Evolutionary conservation across 1,140 invertebrate species (phyloP).

Genomic region (Panagrolaimus sp.): DNA sequence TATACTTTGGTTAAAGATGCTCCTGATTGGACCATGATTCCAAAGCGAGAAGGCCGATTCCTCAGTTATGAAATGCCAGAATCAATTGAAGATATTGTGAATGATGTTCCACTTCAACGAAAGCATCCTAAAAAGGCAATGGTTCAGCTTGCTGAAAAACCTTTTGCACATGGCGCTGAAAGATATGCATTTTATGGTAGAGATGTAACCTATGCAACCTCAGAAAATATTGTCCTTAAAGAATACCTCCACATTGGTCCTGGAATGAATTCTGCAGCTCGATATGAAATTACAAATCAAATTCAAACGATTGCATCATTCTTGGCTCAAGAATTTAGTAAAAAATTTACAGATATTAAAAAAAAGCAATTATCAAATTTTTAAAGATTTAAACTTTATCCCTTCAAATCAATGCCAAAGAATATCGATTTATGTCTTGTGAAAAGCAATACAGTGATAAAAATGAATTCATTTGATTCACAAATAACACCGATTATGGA

Average conservation of each 20-base stretch:
- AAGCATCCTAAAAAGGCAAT: conserved; percentile 21
- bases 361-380: conserved; percentile 22
- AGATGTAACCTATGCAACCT: background rate
- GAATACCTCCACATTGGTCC: conserved; percentile 18
- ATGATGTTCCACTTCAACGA: conserved; percentile 20
- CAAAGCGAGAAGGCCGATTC: conserved; percentile 21
- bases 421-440: conserved; percentile 21
- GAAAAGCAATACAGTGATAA: conserved; percentile 17
- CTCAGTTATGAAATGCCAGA: conserved; percentile 24
- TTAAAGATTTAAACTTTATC: conserved; percentile 21
- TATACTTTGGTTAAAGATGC: too few species aligned
- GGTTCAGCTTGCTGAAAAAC: conserved; percentile 29
- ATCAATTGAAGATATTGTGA: conserved; percentile 25
- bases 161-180: conserved; percentile 26
- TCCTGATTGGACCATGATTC: too few species aligned
- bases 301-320: conserved; percentile 30
- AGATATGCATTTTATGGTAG: conserved; percentile 27
- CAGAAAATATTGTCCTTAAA: conserved; percentile 27
- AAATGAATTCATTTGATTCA: conserved; percentile 28
- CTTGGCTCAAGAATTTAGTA: conserved; percentile 19
- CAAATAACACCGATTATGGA: conserved; percentile 24
- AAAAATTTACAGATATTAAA: conserved; percentile 5
- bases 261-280: conserved; percentile 12
- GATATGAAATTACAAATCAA: conserved; percentile 27
- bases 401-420: background rate